These are phyloP conservation scores for Pholis gunnellus DNA, from an alignment of 2,113 vertebrate species.

Conservation along the genomic window DNA sequence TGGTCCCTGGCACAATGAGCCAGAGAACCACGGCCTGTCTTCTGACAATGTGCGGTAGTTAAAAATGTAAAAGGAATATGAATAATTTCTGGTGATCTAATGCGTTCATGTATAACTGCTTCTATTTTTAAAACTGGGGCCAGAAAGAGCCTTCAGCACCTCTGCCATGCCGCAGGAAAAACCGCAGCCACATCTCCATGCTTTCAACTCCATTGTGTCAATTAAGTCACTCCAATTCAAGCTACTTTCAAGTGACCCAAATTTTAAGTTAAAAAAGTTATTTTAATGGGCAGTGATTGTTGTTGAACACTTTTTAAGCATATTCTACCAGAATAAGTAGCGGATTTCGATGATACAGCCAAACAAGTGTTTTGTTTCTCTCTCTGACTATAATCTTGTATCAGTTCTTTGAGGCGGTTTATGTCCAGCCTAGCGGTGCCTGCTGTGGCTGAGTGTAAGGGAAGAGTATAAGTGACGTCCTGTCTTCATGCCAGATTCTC, in stretches of 20 bases:
- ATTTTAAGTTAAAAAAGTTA: background rate
- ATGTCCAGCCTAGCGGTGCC: constrained; percentile 27
- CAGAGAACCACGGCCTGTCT: constrained; percentile 42
- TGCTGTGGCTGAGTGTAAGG: constrained; percentile 35
- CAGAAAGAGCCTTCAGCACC: constrained; percentile 33
- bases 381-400: background rate
- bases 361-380: background rate
- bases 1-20: constrained; percentile 29
- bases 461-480: constrained; percentile 52
- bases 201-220: constrained; percentile 21
- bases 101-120: constrained; percentile 62
- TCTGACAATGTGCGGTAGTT: constrained; percentile 59
- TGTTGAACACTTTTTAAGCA: too few species aligned
- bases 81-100: constrained; percentile 80
- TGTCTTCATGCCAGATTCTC: constrained; percentile 63
- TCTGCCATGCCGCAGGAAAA: constrained; percentile 14
- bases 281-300: background rate
- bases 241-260: background rate
- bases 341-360: background rate
- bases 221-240: background rate
- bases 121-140: constrained; percentile 80
- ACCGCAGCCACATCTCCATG: background rate
- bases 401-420: constrained; percentile 19
- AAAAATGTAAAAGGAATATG: constrained; percentile 77
- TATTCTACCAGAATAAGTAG: background rate